Base-by-base conservation (phyloP, 1,140 invertebrate genomes). In the Lasaia peninsularis region DNA sequence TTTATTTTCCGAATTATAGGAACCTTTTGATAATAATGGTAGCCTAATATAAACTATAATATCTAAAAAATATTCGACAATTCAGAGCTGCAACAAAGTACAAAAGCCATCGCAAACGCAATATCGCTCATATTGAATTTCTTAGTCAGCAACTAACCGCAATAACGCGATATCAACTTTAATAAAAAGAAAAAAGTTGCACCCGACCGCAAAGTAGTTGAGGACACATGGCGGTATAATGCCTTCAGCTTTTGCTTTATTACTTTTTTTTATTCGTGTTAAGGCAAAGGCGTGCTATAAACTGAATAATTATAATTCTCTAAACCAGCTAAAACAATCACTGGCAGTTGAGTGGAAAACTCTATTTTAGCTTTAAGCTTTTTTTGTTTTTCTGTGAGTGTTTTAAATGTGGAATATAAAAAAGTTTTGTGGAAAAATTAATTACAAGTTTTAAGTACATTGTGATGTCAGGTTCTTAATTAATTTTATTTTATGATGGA, bases 191-290 rank as follows among this genome's bases (percentile, higher is more conserved):
- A 44, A 40, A 44, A 44, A 44, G 10, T 21, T 44, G 5, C 24
- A 28, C 18, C 44, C 18, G 20, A 48, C 44, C 44, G 44, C 44
- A 48, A 48, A 48, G 44, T 48, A 48, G 44, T 48, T 48, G 44
- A 48, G 44, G 44, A 48, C 44, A 48, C 44, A 48, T 48, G 44
- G 44, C 44, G 44, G 44, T 48, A 48, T 48, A 48, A 48, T 48
- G 44, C 44, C 44, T 48, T 48, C 20, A 48, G 44, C 44, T 18
- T 48, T 48, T 48, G 44, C 44, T 48, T 48, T 48, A 48, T 48
- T 48, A 21, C 18, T 48, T 48, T 48, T 40, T 44, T 48, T 48
- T 48, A 48, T 48, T 48, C 44, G 44, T 48, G 44, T 48, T 48
- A 48, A 48, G 20, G 44, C 44, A 48, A 48, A 48, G 44, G 44